phyloP scores from a whole-genome alignment of 2,113 vertebrate genomes.

The Lathamus discolor region DNA sequence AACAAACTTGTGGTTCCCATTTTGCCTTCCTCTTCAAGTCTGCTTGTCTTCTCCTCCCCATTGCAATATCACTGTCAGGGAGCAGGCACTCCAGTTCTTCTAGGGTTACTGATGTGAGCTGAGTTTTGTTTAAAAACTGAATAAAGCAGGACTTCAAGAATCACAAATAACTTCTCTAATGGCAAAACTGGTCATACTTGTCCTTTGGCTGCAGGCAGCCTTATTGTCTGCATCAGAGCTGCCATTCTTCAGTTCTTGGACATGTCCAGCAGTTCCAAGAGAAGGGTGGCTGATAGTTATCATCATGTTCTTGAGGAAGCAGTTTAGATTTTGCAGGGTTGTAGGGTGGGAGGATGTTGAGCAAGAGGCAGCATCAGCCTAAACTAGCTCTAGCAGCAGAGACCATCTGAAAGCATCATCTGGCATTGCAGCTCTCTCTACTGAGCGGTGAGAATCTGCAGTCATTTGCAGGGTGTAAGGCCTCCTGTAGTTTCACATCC shows the following conservation, averaged over 20 bases:
- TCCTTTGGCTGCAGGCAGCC: neutral
- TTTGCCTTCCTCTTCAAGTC: neutral
- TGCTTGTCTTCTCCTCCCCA: neutral
- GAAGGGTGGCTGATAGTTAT: neutral
- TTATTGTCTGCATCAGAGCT: neutral
- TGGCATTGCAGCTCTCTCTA: neutral
- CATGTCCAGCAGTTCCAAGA: neutral
- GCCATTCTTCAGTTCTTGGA: neutral
- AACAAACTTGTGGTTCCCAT: neutral
- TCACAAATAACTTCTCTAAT: neutral
- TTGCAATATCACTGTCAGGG: neutral
- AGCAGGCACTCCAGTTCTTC: neutral
- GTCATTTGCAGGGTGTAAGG: neutral
- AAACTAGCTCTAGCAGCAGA: neutral
- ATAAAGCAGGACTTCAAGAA: neutral
- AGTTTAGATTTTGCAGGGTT: neutral
- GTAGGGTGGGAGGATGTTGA: neutral
- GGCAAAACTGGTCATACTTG: neutral
- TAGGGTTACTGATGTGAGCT: neutral
- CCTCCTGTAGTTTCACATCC: conserved; percentile 4
- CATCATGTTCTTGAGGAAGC: neutral
- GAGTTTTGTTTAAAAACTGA: neutral
- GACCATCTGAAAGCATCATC: neutral
- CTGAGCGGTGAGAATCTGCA: neutral
- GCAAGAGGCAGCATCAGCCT: neutral